These are phyloP conservation scores for Doryteuthis pealeii DNA, from an alignment of 1,140 invertebrate genomes.

Conservation along the genomic window DNA sequence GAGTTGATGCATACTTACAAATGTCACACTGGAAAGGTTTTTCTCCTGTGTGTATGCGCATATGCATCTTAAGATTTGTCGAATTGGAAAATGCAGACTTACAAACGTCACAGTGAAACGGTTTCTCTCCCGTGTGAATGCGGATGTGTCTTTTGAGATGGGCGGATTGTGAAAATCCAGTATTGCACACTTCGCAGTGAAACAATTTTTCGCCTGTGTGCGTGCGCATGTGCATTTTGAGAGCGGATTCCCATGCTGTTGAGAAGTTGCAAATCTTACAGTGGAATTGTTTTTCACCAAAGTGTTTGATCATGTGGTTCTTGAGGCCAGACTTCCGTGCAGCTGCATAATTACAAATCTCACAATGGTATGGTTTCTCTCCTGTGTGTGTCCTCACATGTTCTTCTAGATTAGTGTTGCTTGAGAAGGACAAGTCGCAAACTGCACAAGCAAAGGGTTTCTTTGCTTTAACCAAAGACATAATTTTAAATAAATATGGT, in stretches of 20 bases:
- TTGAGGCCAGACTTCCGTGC: conserved; percentile 6
- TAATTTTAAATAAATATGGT: no score
- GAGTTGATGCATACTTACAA: not conserved
- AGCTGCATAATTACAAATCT: conserved; percentile 16
- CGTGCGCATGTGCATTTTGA: conserved; percentile 73
- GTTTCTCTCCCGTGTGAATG: conserved; percentile 23
- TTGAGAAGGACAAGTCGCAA: conserved; percentile 84
- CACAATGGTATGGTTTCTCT: conserved; percentile 12
- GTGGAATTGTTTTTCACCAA: conserved; percentile 19
- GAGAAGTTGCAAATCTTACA: conserved; percentile 19
- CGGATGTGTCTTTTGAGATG: conserved; percentile 21
- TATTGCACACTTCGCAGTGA: conserved; percentile 22
- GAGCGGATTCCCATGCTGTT: not conserved
- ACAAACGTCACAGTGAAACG: conserved; percentile 24
- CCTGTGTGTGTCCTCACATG: conserved; percentile 21
- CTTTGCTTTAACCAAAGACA: no score
- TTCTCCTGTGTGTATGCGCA: conserved; percentile 52
- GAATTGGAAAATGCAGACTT: conserved; percentile 17
- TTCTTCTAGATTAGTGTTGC: conserved; percentile 87
- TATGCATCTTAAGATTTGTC: conserved; percentile 19
- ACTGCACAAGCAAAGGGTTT: conserved; percentile 70
- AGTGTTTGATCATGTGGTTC: conserved; percentile 21
- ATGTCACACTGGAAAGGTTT: conserved; percentile 27
- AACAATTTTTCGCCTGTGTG: conserved; percentile 70
- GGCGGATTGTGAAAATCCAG: conserved; percentile 14